Conservation (phyloP, 2,888 invertebrate genomes). For the Drosophila cracens region DNA sequence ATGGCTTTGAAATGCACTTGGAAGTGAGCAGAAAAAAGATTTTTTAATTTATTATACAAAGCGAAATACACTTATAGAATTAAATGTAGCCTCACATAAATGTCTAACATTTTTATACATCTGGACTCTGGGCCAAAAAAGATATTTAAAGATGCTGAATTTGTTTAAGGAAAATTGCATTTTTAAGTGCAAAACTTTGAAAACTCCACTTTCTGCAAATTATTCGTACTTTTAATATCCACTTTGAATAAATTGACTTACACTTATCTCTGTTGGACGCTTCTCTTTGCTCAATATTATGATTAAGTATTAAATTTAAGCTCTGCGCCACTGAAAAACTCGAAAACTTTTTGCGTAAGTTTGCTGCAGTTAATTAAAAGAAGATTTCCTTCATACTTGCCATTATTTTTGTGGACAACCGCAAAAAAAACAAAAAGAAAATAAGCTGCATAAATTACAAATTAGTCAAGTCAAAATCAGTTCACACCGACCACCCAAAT, state of each 20-base stretch:
- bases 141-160: not conserved
- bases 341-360: not conserved
- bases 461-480: slow-evolving; percentile 69
- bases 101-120: slow-evolving; percentile 9
- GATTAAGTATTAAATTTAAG: slow-evolving; percentile 18
- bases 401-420: slow-evolving; percentile 27
- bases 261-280: not conserved
- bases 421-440: slow-evolving; percentile 1
- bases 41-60: slow-evolving; percentile 57
- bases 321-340: not conserved
- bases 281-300: slow-evolving; percentile 6
- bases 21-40: slow-evolving; percentile 57
- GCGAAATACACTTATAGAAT: slow-evolving; percentile 12
- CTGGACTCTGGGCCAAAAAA: not conserved
- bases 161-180: not conserved
- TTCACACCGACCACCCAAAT: slow-evolving; percentile 11
- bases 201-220: not conserved
- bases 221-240: not conserved
- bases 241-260: slow-evolving; percentile 3
- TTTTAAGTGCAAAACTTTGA: not conserved
- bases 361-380: slow-evolving; percentile 72
- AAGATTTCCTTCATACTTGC: slow-evolving; percentile 37
- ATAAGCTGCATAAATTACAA: slow-evolving; percentile 74
- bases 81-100: slow-evolving; percentile 9
- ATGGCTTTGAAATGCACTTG: slow-evolving; percentile 77